A percentile compares a stretch with the other conserved stretches of the same genome.
These are phyloP conservation scores for Andrena hattorfiana DNA, from an alignment of 2,888 invertebrate species.

Conservation along the genomic window DNA sequence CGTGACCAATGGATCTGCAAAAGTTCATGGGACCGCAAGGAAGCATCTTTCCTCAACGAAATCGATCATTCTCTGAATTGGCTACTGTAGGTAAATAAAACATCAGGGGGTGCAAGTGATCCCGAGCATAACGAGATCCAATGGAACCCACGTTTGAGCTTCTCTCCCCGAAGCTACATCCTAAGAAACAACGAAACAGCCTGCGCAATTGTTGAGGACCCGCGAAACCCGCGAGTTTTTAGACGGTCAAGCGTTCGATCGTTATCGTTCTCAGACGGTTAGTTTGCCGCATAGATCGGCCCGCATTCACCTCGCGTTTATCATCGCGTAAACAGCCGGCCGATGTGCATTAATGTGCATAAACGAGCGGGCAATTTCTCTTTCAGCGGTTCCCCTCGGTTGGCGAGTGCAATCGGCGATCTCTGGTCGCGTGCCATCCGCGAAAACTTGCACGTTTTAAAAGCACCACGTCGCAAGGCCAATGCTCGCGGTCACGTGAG, in stretches of 20 bases:
- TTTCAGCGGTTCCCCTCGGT: conserved; percentile 21
- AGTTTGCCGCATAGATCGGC: conserved; percentile 26
- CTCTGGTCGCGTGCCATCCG: conserved; percentile 55
- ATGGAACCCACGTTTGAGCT: too few species aligned
- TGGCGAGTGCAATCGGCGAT: conserved; percentile 39
- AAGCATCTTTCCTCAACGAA: background rate
- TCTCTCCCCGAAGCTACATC: too few species aligned
- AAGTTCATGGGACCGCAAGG: conserved; percentile 26
- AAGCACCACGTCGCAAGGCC: conserved; percentile 33
- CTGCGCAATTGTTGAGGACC: background rate
- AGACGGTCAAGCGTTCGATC: background rate
- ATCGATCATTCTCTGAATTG: background rate
- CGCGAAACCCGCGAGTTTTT: background rate
- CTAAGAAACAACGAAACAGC: too few species aligned
- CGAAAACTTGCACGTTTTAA: conserved; percentile 25
- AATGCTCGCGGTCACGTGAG: conserved; percentile 54
- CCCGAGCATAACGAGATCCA: too few species aligned
- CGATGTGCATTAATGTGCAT: conserved; percentile 41
- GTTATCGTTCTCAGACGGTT: conserved; percentile 11
- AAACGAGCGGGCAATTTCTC: conserved; percentile 52
- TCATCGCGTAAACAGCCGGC: conserved; percentile 51
- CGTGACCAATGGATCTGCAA: background rate
- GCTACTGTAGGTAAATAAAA: background rate
- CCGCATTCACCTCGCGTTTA: conserved; percentile 50
- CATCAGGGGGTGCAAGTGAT: background rate